Percentiles rank a stretch among this genome's conserved stretches.
Conservation (phyloP, 64 coral and sea anemone species). For the Pachyseris speciosa region DNA sequence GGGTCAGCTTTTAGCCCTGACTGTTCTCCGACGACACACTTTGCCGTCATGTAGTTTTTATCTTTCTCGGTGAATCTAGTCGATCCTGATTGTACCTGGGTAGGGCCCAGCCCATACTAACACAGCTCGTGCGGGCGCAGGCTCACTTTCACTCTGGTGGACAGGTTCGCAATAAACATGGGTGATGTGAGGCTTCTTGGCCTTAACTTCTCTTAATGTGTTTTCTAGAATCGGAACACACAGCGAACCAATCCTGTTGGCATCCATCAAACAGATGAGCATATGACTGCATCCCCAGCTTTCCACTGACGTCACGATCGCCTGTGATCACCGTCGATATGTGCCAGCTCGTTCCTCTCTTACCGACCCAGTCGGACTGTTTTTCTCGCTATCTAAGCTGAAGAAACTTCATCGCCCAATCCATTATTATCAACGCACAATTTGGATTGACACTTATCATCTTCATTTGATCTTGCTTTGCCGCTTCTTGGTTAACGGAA, state of each 20-base stretch:
- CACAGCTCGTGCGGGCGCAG: constrained; percentile 14
- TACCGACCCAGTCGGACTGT: neutral
- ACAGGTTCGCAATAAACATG: too few species aligned
- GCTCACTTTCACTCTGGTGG: too few species aligned
- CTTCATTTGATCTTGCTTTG: too few species aligned
- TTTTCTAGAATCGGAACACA: constrained; percentile 47
- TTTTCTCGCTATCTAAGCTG: constrained; percentile 35
- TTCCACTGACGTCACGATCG: neutral
- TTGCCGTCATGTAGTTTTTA: constrained; percentile 57
- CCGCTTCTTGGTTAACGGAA: too few species aligned
- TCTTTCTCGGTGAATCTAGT: constrained; percentile 26
- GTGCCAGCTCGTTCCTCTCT: constrained; percentile 21
- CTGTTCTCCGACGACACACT: constrained; percentile 64
- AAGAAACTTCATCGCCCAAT: constrained; percentile 64
- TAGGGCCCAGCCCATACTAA: constrained; percentile 63
- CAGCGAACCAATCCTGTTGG: constrained; percentile 38
- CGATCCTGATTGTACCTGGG: constrained; percentile 39
- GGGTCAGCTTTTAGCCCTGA: constrained; percentile 54
- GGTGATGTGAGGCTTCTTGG: neutral
- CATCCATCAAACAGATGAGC: constrained; percentile 25
- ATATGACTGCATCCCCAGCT: constrained; percentile 18
- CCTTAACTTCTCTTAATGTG: constrained; percentile 1
- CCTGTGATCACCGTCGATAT: constrained; percentile 18
- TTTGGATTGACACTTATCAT: too few species aligned
- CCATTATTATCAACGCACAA: constrained; percentile 14